phyloP scores from a whole-genome alignment of 2,888 invertebrate genomes.

The Coecobrya sp. region DNA sequence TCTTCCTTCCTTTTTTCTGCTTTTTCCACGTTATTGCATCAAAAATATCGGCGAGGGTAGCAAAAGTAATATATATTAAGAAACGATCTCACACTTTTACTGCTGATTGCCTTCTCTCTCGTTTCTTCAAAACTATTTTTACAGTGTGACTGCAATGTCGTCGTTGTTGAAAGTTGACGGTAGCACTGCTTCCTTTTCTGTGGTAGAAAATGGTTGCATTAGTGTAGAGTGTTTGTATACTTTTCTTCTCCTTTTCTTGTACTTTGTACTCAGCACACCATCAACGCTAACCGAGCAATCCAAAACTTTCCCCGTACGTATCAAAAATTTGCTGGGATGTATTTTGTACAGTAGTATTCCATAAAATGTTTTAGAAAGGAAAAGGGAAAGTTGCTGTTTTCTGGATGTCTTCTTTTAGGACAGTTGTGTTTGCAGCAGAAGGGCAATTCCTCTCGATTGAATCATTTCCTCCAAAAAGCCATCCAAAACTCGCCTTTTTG shows the following conservation, averaged over 20 bases:
- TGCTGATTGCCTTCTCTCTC: conserved; percentile 59
- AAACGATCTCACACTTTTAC: conserved; percentile 70
- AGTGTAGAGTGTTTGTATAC: background rate
- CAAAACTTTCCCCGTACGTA: conserved; percentile 9
- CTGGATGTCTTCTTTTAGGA: conserved; percentile 14
- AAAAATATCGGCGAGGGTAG: conserved; percentile 36
- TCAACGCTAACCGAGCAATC: background rate
- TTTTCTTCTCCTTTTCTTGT: conserved; percentile 15
- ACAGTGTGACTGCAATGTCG: conserved; percentile 43
- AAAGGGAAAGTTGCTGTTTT: conserved; percentile 11
- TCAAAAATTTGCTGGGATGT: conserved; percentile 3
- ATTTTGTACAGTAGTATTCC: conserved; percentile 13
- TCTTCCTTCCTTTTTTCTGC: conserved; percentile 7
- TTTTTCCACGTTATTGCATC: conserved; percentile 39
- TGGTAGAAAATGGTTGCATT: conserved; percentile 23
- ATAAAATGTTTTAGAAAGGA: conserved; percentile 19
- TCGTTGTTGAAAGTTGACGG: conserved; percentile 14
- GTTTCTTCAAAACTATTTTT: conserved; percentile 39
- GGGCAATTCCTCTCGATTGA: conserved; percentile 72
- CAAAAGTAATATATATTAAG: conserved; percentile 66
- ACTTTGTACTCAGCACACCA: conserved; percentile 26
- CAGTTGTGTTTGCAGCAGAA: conserved; percentile 26
- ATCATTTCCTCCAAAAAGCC: conserved; percentile 72
- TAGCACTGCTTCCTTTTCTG: background rate
- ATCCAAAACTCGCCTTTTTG: conserved; percentile 56